Conservation (phyloP, 92 coral and sea anemone genomes). For the Metridium senile region DNA sequence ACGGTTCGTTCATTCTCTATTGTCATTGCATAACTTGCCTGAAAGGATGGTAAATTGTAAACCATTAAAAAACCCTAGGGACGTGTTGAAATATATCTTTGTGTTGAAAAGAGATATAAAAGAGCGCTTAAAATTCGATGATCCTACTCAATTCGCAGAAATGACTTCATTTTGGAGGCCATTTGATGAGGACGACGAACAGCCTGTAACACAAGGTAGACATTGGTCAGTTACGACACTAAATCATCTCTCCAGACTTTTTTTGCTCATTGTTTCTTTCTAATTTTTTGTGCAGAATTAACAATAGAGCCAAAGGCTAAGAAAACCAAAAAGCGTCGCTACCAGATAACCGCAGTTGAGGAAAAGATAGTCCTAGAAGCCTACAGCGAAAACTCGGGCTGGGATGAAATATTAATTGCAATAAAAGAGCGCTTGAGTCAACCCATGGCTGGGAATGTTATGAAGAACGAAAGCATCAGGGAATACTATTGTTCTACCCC, state of each 20-base stretch:
- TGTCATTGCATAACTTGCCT: conserved; percentile 7
- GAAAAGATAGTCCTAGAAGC: conserved; percentile 16
- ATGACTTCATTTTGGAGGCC: conserved; percentile 26
- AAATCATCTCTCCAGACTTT: background rate
- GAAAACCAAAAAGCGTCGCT: conserved; percentile 11
- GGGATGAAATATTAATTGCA: conserved; percentile 11
- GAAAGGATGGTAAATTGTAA: background rate
- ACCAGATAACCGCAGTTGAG: background rate
- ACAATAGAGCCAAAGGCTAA: conserved; percentile 11
- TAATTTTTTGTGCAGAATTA: background rate
- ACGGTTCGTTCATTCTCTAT: background rate
- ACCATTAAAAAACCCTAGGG: too few species aligned
- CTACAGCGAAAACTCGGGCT: conserved; percentile 10
- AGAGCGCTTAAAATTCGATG: background rate
- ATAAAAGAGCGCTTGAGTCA: conserved; percentile 10
- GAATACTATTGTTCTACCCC: conserved; percentile 9
- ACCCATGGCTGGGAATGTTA: conserved; percentile 8
- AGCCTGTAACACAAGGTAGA: conserved; percentile 36
- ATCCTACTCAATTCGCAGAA: conserved; percentile 22
- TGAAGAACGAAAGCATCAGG: conserved; percentile 1
- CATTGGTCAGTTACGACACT: conserved; percentile 16
- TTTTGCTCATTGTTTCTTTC: background rate
- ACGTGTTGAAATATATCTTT: too few species aligned
- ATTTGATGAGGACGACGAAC: conserved; percentile 26
- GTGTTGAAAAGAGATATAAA: too few species aligned